phyloP scores from a whole-genome alignment of 2,113 vertebrate species.

The Microcebus tavaratra region DNA sequence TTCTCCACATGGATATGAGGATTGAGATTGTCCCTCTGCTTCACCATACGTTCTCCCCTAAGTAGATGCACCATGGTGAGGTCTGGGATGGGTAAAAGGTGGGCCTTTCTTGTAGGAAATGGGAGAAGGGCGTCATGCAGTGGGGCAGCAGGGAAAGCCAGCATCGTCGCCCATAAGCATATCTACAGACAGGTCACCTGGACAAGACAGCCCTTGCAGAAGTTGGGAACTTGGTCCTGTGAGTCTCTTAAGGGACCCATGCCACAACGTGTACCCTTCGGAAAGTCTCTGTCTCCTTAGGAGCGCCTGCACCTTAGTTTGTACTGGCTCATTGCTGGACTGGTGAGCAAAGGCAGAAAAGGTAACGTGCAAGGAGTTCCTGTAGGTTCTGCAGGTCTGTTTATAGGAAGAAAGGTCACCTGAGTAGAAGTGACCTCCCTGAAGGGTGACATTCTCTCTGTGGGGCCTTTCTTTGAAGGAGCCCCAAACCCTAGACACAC shows the following conservation, averaged over 20 bases:
- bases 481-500: not conserved
- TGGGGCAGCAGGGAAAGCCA: not conserved
- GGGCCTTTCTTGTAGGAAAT: not conserved
- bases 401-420: not conserved
- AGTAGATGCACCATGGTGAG: not conserved
- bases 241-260: not conserved
- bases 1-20: not conserved
- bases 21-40: not conserved
- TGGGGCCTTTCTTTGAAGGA: not conserved
- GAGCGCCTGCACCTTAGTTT: not conserved
- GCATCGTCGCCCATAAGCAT: accelerated
- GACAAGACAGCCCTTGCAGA: accelerated
- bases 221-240: not conserved
- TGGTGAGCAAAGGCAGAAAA: not conserved
- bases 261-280: not conserved
- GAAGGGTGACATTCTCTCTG: not conserved
- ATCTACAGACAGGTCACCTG: not conserved
- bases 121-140: not conserved
- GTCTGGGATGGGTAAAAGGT: not conserved
- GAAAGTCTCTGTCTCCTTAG: not conserved
- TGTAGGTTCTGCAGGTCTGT: not conserved
- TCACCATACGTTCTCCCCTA: not conserved
- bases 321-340: not conserved
- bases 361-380: not conserved
- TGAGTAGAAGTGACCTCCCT: not conserved